Percentiles rank a stretch among this genome's conserved stretches.
These are phyloP conservation scores for Sebastes hubbsi DNA, from an alignment of 2,797 vertebrate species.

Conservation along the genomic window DNA sequence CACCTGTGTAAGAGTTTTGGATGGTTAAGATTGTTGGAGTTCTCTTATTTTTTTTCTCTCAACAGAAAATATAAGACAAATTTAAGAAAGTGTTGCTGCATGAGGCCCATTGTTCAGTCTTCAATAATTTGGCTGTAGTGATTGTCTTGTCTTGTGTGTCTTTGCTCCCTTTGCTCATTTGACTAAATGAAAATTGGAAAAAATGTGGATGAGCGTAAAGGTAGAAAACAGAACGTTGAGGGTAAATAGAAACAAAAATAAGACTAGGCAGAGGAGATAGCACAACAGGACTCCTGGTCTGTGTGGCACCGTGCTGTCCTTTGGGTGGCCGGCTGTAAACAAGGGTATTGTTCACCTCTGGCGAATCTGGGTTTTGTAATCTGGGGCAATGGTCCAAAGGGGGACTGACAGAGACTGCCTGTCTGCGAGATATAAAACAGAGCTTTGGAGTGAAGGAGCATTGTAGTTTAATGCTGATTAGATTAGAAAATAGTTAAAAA, in stretches of 20 bases:
- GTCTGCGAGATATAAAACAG: conserved; percentile 58
- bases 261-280: conserved; percentile 13
- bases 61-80: too few relatives aligned
- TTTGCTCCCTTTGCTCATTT: background rate
- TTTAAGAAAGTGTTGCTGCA: too few relatives aligned
- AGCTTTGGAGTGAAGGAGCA: conserved; percentile 20
- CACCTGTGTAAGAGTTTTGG: too few relatives aligned
- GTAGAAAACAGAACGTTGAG: background rate
- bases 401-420: conserved; percentile 28
- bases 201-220: background rate
- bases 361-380: conserved; percentile 57
- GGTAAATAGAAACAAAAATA: conserved; percentile 4
- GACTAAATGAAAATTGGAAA: background rate
- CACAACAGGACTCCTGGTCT: conserved; percentile 5
- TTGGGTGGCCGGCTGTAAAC: conserved; percentile 36
- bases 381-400: conserved; percentile 51
- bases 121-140: background rate
- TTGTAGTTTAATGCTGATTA: conserved; percentile 34
- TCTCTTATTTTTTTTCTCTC: too few relatives aligned
- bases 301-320: conserved; percentile 40
- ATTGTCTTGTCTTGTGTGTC: background rate
- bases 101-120: background rate
- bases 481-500: conserved; percentile 17
- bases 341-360: conserved; percentile 54
- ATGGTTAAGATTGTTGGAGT: too few relatives aligned